These are phyloP conservation scores for Gandaritis pyraliata DNA, from an alignment of 2,888 invertebrate species.

Conservation along the genomic window DNA sequence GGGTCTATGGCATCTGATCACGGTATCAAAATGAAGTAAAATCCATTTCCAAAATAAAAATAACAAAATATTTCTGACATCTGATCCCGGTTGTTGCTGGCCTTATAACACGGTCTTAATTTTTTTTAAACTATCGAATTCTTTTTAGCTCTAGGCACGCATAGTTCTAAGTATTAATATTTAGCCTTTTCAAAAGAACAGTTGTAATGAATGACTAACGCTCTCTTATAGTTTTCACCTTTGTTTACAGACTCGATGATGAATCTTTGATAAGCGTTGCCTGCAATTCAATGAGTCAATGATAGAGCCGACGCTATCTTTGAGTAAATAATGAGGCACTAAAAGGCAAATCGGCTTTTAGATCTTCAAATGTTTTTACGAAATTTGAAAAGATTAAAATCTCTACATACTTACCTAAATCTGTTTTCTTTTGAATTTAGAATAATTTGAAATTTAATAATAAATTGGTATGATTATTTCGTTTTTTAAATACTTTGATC, in stretches of 20 bases:
- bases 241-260: not conserved
- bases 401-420: no score
- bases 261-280: slow-evolving; percentile 10
- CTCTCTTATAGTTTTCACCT: not conserved
- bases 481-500: no score
- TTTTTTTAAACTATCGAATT: not conserved
- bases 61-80: no score
- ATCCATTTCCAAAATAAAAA: no score
- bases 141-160: not conserved
- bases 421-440: no score
- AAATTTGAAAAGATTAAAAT: not conserved
- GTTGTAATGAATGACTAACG: not conserved
- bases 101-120: no score
- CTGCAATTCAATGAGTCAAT: slow-evolving; percentile 17
- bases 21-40: no score
- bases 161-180: no score
- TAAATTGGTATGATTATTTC: no score
- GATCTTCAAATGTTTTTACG: not conserved
- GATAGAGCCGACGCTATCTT: slow-evolving; percentile 11
- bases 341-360: slow-evolving; percentile 3
- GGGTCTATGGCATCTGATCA: no score
- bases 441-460: no score
- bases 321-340: slow-evolving; percentile 17
- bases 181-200: not conserved
- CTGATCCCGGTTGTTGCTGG: no score